Base-by-base conservation (phyloP, 1,140 invertebrate genomes). In the Plodia interpunctella region DNA sequence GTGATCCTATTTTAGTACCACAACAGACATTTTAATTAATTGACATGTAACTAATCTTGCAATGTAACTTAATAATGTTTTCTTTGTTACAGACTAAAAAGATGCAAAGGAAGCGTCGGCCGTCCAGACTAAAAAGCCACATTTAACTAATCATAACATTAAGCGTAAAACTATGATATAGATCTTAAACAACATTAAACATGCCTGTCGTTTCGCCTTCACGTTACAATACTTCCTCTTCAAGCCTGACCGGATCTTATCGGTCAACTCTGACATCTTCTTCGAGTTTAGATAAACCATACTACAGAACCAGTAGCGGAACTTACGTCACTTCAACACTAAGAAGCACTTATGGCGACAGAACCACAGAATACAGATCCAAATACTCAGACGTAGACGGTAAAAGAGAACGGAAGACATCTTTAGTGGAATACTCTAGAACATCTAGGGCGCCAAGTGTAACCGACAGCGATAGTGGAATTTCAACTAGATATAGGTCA, bases 191-290 rank as follows among this genome's bases (percentile, higher is more conserved):
- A 53, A 21, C 51, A 53, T 30, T 50, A 74, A 91, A 75, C 70
- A 92, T 92, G 92, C 91, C 92, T 57, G 91, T 92, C 13, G 81
- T 92, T n/a, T 92, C 91, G 20, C 91, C 91, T 11, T 90, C 90
- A 30, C 71, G 91, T 5, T 90, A 80, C 60, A 83, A 74, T 44
- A 76, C 79, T 2, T 72, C 86, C 5, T 80, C 84, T 10, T 74
- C 76, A 15, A 82, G 83, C 57, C 76, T 87, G 0, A 78, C 89
- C 2, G 90, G 91, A 0, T 90, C 91, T 0, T 92, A 91, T 63
- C 71, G 92, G 28, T 90, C 90, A 0, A 86, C 90, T 0, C 69
- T 89, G 49, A 85, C 80, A 55, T 88, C 90, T 0, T 80, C 91
- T 0, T 76, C 81, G 0, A 87, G 84, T 51, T 68, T 91, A 5